Evolutionary conservation across 2,888 invertebrate species (phyloP).

Genomic region (Gastracanthus pulcherrimus): DNA sequence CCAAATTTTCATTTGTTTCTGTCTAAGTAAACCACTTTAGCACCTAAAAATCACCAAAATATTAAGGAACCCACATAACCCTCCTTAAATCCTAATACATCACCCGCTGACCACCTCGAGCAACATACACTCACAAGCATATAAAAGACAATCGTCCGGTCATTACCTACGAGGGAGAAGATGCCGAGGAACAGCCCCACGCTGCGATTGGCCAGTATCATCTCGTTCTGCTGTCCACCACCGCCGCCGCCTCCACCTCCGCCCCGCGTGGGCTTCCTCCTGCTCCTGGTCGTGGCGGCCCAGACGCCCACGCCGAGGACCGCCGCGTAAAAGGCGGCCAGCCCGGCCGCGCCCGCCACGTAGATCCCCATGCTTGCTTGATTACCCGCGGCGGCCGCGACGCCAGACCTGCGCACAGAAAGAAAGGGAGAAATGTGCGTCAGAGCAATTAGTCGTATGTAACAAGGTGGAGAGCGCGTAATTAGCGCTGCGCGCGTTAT

Average conservation of each 20-base stretch:
- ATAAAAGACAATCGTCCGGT: not conserved
- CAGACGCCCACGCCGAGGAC: conserved; percentile 84
- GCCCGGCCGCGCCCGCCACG: conserved; percentile 82
- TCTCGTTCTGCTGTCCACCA: conserved; percentile 81
- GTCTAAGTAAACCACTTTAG: too few relatives aligned
- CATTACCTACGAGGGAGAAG: conserved; percentile 85
- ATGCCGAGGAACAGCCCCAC: conserved; percentile 84
- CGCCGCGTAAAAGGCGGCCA: conserved; percentile 83
- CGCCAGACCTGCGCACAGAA: conserved; percentile 29
- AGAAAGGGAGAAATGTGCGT: too few relatives aligned
- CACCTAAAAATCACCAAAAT: too few relatives aligned
- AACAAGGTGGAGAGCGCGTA: too few relatives aligned
- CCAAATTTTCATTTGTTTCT: too few relatives aligned
- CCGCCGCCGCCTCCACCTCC: not conserved
- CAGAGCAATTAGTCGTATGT: too few relatives aligned
- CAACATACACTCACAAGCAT: too few relatives aligned
- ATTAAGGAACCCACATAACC: too few relatives aligned
- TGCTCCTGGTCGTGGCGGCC: conserved; percentile 77
- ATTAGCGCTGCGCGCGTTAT: too few relatives aligned
- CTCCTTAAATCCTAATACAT: too few relatives aligned
- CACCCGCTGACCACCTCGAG: too few relatives aligned
- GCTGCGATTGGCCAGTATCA: conserved; percentile 85
- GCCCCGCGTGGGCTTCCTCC: conserved; percentile 70
- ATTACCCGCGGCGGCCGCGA: not conserved
- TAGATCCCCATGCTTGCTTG: conserved; percentile 76